Base-by-base conservation (phyloP, 2,113 vertebrate genomes). In the Cyprinodon tularosa region DNA sequence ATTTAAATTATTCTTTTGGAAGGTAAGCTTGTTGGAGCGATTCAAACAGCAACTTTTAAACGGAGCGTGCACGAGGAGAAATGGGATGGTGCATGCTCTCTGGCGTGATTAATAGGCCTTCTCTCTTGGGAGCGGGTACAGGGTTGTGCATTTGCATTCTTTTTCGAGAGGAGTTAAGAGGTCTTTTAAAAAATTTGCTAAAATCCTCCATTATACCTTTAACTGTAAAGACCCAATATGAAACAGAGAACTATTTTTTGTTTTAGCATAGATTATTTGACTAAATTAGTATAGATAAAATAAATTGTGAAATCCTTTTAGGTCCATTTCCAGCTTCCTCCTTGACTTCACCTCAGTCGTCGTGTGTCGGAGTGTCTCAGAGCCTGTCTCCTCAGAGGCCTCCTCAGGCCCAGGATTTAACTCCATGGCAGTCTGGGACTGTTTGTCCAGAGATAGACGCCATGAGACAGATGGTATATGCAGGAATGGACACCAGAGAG, bases 401-500 rank as follows among this genome's bases (percentile, higher is more conserved):
- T 12, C 62, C 63, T 75, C 2, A 65, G 78, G 0, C 78, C 67
- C 88, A 77, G 64, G 91, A 93, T 29, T 81, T 75, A 36, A 15
- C 90, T 4, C 38, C 62, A 37, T 91, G 89, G 69, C 90, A 93
- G 3, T 47, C 91, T 0, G 96, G 96, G 20, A 36, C 84, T 1
- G 80, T 92, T 62, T 93, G 92, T 79, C 93, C 94, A 0, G 97
- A 99, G 91, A 92, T 98, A 91, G 98, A 99, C 88, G 91, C 95
- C 79, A 93, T 98, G 76, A 92, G 95, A 84, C 97, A 98, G 93
- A 96, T 96, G 76, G 92, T 99, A 83, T 96, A 96, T 67, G 93
- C 95, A 0, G 97, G 97, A 77, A 92, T 97, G 77, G 97, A 97
- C 75, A 96, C 95, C 37, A 96, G 95, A 92, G 98, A 99, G 92